phyloP scores from a whole-genome alignment of 2,888 invertebrate species.

The Unio delphinus region DNA sequence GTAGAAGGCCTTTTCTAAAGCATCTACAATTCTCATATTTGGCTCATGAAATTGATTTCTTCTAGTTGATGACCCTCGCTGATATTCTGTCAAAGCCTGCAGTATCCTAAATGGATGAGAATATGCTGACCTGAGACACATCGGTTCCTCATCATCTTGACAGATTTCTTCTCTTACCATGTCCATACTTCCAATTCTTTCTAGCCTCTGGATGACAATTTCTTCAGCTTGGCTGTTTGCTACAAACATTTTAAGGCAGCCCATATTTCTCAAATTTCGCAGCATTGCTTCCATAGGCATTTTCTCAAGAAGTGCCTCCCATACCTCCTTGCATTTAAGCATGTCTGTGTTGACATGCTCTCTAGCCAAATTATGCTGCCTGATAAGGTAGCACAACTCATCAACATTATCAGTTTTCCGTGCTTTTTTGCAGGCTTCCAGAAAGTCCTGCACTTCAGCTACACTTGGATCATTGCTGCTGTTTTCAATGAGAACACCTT shows the following conservation, averaged over 20 bases:
- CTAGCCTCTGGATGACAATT: background rate
- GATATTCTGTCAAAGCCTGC: conserved; percentile 59
- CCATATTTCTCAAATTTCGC: conserved; percentile 59
- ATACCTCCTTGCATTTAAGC: conserved; percentile 78
- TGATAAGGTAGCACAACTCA: conserved; percentile 43
- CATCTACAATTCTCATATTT: conserved; percentile 36
- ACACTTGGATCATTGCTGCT: conserved; percentile 4
- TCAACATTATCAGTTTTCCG: conserved; percentile 30
- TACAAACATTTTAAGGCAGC: conserved; percentile 16
- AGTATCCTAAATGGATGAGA: conserved; percentile 68
- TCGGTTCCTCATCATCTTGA: background rate
- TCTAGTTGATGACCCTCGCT: conserved; percentile 43
- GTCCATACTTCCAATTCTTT: conserved; percentile 25
- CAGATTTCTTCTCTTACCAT: background rate
- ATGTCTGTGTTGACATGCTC: conserved; percentile 80
- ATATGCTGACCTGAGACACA: background rate
- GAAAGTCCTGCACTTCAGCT: conserved; percentile 36
- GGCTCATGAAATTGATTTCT: conserved; percentile 47
- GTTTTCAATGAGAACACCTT: conserved; percentile 34
- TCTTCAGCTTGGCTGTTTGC: conserved; percentile 10
- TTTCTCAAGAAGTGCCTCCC: conserved; percentile 67
- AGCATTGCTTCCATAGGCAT: conserved; percentile 71
- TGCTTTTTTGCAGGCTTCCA: conserved; percentile 55
- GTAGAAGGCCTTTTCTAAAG: conserved; percentile 65
- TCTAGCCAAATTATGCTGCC: conserved; percentile 75